Evolutionary conservation across 2,888 invertebrate species (phyloP).

Genomic region (Drosophila austrosaltans): DNA sequence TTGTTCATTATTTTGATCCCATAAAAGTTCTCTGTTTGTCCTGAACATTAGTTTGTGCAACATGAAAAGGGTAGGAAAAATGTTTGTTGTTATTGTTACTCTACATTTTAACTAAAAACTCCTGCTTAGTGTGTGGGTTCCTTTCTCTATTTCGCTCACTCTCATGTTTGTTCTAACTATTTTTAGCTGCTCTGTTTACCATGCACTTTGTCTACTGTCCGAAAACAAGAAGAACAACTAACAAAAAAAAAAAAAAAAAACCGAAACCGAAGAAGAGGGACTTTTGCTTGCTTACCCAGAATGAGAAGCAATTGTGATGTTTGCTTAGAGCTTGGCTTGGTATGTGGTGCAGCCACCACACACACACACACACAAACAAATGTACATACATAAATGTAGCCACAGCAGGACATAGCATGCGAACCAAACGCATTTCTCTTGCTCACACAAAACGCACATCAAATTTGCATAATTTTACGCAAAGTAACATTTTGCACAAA

Average conservation of each 20-base stretch:
- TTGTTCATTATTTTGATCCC: background rate
- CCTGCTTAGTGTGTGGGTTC: slow-evolving; percentile 45
- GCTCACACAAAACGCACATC: slow-evolving; percentile 74
- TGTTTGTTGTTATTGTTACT: slow-evolving; percentile 27
- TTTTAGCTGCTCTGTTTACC: slow-evolving; percentile 62
- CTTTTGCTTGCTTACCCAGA: slow-evolving; percentile 14
- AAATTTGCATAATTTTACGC: slow-evolving; percentile 76
- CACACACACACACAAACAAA: slow-evolving; percentile 14
- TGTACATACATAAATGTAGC: slow-evolving; percentile 12
- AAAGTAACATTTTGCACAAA: slow-evolving; percentile 69
- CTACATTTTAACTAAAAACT: slow-evolving; percentile 18
- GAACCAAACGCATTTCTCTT: slow-evolving; percentile 51
- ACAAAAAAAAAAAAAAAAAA: slow-evolving; percentile 12
- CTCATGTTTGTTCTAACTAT: slow-evolving; percentile 54
- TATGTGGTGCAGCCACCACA: slow-evolving; percentile 56
- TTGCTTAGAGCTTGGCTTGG: slow-evolving; percentile 60
- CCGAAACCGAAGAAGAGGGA: slow-evolving; percentile 27
- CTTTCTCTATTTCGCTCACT: slow-evolving; percentile 36
- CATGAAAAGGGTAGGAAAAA: slow-evolving; percentile 26
- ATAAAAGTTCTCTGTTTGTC: slow-evolving; percentile 1
- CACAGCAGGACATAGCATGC: slow-evolving; percentile 27
- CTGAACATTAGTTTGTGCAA: slow-evolving; percentile 17
- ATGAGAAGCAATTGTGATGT: slow-evolving; percentile 42
- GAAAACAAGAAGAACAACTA: slow-evolving; percentile 4
- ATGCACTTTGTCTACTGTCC: slow-evolving; percentile 65